Conservation (phyloP, 2,113 vertebrate species). For the Labrus mixtus region DNA sequence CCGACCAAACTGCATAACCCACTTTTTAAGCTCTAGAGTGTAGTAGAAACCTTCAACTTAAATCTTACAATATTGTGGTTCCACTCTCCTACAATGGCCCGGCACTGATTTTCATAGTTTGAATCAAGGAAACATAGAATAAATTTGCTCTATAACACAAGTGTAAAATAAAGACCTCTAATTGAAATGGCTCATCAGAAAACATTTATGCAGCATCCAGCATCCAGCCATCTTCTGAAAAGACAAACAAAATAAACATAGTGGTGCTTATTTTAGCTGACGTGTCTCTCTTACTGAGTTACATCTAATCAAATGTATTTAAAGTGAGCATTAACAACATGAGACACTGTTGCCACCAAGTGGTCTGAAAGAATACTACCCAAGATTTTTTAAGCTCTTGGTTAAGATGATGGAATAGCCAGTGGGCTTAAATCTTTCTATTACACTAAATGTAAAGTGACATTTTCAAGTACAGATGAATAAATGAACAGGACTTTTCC, state of each 20-base stretch:
- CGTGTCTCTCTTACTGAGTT: background rate
- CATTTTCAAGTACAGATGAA: slow-evolving; percentile 9
- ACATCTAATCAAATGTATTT: slow-evolving; percentile 3
- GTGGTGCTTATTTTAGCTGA: background rate
- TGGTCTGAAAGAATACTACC: slow-evolving; percentile 58
- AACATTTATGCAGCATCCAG: too few relatives aligned
- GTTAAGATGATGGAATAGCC: background rate
- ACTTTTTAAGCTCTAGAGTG: background rate
- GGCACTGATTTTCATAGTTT: background rate
- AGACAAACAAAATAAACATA: too few relatives aligned
- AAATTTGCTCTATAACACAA: too few relatives aligned
- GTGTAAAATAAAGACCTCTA: background rate
- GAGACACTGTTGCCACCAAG: slow-evolving; percentile 79
- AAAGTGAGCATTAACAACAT: slow-evolving; percentile 21
- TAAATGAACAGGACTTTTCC: too few relatives aligned
- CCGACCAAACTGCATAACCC: background rate
- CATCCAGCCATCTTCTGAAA: too few relatives aligned
- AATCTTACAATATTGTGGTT: background rate
- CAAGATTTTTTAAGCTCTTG: background rate
- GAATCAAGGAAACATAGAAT: background rate
- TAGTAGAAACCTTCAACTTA: background rate
- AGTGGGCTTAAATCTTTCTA: background rate
- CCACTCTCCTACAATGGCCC: background rate
- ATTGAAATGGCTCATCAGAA: background rate
- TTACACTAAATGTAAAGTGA: background rate